Percentiles rank a stretch among this genome's conserved stretches.
Conservation (phyloP, 2,797 vertebrate genomes). For the Oryzias sinensis region DNA sequence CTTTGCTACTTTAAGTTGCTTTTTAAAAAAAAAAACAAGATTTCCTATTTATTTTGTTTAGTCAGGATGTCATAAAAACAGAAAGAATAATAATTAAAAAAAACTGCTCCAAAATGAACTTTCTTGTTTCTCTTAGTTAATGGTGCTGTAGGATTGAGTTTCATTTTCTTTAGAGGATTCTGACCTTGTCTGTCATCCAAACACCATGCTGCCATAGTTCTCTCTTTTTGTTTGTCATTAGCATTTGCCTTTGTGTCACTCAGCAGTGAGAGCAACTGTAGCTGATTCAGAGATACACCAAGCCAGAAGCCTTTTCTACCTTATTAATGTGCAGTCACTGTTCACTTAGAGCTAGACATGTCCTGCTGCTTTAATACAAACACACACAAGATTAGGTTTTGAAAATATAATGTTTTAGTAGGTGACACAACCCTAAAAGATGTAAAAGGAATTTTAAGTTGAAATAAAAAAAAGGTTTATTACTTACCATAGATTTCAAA, state of each 20-base stretch:
- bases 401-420: too few species aligned
- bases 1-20: too few species aligned
- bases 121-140: slow-evolving; percentile 53
- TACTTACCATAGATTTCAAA: too few species aligned
- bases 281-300: slow-evolving; percentile 81
- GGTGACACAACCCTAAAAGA: too few species aligned
- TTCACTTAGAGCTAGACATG: slow-evolving; percentile 49
- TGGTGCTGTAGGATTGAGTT: slow-evolving; percentile 76
- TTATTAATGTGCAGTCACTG: slow-evolving; percentile 55
- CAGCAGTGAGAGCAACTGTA: slow-evolving; percentile 75
- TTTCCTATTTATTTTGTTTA: too few species aligned
- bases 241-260: slow-evolving; percentile 87
- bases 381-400: slow-evolving; percentile 7
- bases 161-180: slow-evolving; percentile 75
- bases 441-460: too few species aligned
- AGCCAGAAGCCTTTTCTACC: slow-evolving; percentile 71
- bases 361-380: slow-evolving; percentile 42
- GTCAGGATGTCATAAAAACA: not conserved
- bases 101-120: slow-evolving; percentile 53
- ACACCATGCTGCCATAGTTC: slow-evolving; percentile 61
- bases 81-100: slow-evolving; percentile 16
- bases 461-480: too few species aligned
- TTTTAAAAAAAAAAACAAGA: too few species aligned
- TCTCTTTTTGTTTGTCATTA: slow-evolving; percentile 60
- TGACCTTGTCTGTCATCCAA: slow-evolving; percentile 79